Conservation (phyloP, 2,888 invertebrate genomes). For the Cerastis rubricosa region DNA sequence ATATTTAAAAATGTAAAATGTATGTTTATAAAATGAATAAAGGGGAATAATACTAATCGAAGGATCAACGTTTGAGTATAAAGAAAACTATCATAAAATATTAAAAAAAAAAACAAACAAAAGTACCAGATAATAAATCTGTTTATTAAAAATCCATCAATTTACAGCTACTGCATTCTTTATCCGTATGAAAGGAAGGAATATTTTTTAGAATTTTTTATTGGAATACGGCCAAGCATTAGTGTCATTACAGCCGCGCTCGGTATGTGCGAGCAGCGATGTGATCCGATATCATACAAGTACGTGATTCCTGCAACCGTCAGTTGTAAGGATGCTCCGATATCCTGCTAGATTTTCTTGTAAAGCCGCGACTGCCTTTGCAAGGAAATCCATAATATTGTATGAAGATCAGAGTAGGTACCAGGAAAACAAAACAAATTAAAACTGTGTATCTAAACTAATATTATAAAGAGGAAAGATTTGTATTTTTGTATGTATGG, state of each 20-base stretch:
- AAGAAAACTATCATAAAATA: not conserved
- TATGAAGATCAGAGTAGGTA: not conserved
- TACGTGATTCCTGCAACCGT: constrained; percentile 56
- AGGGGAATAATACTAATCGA: not conserved
- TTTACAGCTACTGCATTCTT: not conserved
- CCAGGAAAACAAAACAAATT: not conserved
- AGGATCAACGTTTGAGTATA: not conserved
- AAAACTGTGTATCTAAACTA: too few relatives aligned
- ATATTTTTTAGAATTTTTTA: constrained; percentile 34
- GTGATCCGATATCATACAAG: constrained; percentile 46
- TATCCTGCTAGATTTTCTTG: constrained; percentile 29
- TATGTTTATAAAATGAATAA: too few relatives aligned
- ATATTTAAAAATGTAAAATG: too few relatives aligned
- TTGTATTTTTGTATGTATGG: too few relatives aligned
- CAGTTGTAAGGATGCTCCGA: constrained; percentile 17
- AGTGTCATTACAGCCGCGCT: constrained; percentile 41
- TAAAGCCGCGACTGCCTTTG: not conserved
- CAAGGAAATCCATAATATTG: not conserved
- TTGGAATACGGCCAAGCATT: constrained; percentile 54
- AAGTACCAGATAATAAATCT: not conserved
- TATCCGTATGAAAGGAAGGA: constrained; percentile 1
- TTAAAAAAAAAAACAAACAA: too few relatives aligned
- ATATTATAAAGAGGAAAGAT: too few relatives aligned
- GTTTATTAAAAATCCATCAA: constrained; percentile 2
- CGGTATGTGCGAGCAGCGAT: constrained; percentile 37